Evolutionary conservation across 2,797 vertebrate genomes (phyloP), one percentile per base, ranked within the genome.

Genomic region (Pristis pectinata): DNA sequence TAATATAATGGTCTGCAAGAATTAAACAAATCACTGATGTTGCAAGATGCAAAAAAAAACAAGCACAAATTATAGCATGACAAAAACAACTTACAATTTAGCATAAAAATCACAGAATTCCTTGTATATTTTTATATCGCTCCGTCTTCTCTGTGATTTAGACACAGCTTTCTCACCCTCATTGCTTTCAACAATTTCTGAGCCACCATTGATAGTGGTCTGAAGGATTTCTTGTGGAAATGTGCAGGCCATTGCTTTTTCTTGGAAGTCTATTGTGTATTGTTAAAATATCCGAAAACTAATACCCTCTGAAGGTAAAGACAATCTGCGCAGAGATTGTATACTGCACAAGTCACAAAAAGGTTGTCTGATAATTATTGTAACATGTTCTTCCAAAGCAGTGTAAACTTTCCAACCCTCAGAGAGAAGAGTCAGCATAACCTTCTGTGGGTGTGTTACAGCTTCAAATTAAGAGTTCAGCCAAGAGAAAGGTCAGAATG

Each of bases 31-130:
- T n/a, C 56, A 13, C 53, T 17, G 10, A 44, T 87, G 49, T 85
- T 27, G 9, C 27, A 85, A 93, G 22, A 72, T 72, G 10, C 15
- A 15, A 30, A 74, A n/a, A 94, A 76, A 76, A 56, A 3, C 30
- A 59, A 56, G 44, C 27, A 15, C 17, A 53, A 74, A 70, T 11
- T 27, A 87, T 13, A 41, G 11, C 22, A 67, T 22, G 5, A 41
- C 10, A 3, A 37, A 82, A 83, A 41, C 6, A 83, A 99, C 99
- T 99, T 97, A 99, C 99, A 98, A 99, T 96, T 97, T 98, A 80
- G 98, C 98, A 95, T 99, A 99, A 96, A 99, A 99, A 97, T 99
- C 99, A 97, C 99, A 99, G 95, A 99, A 99, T 96, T 99, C 99
- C 97, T 99, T 99, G 97, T 99, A 99, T 96, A 99, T 98, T 97